Percentiles rank a stretch among this genome's conserved stretches.
Conservation (phyloP, 2,888 invertebrate species). For the Epinotia ramella region DNA sequence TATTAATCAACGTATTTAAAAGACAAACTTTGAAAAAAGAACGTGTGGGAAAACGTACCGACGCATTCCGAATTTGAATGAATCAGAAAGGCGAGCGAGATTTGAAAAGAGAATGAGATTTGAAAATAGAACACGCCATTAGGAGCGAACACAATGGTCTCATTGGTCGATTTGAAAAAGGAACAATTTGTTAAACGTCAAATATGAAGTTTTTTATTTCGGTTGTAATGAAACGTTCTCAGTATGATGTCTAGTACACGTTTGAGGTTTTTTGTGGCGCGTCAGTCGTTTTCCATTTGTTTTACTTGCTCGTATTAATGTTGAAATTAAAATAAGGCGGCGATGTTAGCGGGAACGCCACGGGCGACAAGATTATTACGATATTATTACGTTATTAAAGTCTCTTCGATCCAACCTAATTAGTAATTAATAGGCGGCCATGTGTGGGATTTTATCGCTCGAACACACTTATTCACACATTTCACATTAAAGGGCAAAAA, state of each 20-base stretch:
- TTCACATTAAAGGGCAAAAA: background rate
- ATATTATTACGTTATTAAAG: constrained; percentile 69
- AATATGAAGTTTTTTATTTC: constrained; percentile 84
- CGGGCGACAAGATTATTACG: constrained; percentile 68
- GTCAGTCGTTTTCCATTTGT: constrained; percentile 78
- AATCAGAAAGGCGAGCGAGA: constrained; percentile 82
- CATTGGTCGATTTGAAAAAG: constrained; percentile 86
- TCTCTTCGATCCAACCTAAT: constrained; percentile 67
- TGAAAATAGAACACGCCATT: constrained; percentile 85
- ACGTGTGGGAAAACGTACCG: constrained; percentile 80
- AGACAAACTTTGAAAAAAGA: constrained; percentile 71
- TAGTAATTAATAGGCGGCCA: constrained; percentile 63
- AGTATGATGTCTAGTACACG: constrained; percentile 80
- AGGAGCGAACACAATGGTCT: constrained; percentile 84
- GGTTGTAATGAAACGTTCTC: constrained; percentile 80
- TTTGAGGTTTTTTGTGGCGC: constrained; percentile 75
- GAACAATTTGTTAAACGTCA: constrained; percentile 86
- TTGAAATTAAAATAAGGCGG: constrained; percentile 77
- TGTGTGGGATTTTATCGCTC: constrained; percentile 32
- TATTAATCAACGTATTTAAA: constrained; percentile 84
- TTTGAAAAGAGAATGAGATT: constrained; percentile 85
- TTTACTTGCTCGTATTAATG: constrained; percentile 78
- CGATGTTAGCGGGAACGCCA: constrained; percentile 66
- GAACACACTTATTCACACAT: constrained; percentile 7
- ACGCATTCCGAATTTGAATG: constrained; percentile 84